phyloP scores from a whole-genome alignment of 2,113 vertebrate genomes.

The Cyanoderma ruficeps region DNA sequence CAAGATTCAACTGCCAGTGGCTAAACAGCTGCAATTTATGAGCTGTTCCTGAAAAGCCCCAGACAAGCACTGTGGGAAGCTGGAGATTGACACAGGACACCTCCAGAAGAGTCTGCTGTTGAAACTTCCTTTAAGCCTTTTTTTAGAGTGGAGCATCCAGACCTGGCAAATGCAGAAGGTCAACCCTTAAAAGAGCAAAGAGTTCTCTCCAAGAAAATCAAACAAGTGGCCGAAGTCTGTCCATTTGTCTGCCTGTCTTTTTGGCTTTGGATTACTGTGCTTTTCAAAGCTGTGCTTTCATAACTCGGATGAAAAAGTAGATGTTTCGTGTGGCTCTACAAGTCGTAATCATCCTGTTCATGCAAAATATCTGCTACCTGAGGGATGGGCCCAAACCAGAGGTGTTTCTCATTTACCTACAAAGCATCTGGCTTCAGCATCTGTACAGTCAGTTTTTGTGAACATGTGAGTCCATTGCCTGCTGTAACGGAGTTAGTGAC shows the following conservation, averaged over 20 bases:
- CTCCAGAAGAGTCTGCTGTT: background rate
- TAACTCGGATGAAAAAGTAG: background rate
- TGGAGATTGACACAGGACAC: background rate
- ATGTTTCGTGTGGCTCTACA: background rate
- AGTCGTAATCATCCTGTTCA: background rate
- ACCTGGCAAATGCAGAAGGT: background rate
- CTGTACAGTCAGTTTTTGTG: background rate
- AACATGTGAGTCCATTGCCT: background rate
- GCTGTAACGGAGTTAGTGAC: background rate
- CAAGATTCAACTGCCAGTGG: background rate
- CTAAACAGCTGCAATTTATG: background rate
- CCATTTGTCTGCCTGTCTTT: background rate
- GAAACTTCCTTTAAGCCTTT: background rate
- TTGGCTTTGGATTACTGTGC: background rate
- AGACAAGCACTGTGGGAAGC: background rate
- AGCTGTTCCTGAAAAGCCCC: background rate
- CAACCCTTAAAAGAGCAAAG: background rate
- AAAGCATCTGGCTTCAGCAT: background rate
- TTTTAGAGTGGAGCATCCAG: background rate
- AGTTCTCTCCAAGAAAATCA: background rate
- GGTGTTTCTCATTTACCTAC: background rate
- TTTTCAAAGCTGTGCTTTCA: background rate
- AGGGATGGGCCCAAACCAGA: background rate
- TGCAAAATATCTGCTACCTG: background rate
- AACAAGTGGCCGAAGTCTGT: background rate